Conservation (phyloP, 2,113 vertebrate species). For the Cinclus cinclus region DNA sequence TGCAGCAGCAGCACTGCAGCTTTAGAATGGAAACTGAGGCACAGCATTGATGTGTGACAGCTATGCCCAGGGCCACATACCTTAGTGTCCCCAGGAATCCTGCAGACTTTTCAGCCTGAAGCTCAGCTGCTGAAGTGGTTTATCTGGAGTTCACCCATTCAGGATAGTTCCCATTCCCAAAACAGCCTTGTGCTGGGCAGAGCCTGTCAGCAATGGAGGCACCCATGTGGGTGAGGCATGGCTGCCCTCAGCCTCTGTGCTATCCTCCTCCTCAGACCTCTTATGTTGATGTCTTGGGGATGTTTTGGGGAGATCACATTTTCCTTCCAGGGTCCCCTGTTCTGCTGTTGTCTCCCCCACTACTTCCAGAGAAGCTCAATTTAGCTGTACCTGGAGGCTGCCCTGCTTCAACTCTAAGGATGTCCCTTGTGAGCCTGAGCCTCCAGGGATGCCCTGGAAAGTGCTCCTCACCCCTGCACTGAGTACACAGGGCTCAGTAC, state of each 20-base stretch:
- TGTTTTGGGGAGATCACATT: background rate
- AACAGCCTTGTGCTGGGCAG: background rate
- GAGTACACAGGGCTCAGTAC: background rate
- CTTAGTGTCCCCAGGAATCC: background rate
- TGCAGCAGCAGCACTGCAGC: background rate
- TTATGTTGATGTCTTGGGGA: no score
- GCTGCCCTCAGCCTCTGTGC: background rate
- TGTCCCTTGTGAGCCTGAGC: background rate
- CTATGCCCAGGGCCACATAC: background rate
- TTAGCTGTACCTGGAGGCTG: background rate
- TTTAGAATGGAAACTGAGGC: background rate
- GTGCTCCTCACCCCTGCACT: background rate
- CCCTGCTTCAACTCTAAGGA: background rate
- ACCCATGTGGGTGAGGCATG: background rate
- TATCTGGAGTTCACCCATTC: background rate
- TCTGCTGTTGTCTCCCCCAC: accelerated
- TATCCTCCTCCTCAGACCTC: background rate
- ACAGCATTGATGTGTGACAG: background rate
- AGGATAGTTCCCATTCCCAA: background rate
- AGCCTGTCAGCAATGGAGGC: background rate
- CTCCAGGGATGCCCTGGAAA: background rate
- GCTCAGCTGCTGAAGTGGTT: background rate
- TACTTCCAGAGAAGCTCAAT: background rate
- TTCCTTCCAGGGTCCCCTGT: background rate
- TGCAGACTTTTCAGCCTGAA: background rate